Evolutionary conservation across 2,113 vertebrate genomes (phyloP).

Genomic region (Tupaia tana): DNA sequence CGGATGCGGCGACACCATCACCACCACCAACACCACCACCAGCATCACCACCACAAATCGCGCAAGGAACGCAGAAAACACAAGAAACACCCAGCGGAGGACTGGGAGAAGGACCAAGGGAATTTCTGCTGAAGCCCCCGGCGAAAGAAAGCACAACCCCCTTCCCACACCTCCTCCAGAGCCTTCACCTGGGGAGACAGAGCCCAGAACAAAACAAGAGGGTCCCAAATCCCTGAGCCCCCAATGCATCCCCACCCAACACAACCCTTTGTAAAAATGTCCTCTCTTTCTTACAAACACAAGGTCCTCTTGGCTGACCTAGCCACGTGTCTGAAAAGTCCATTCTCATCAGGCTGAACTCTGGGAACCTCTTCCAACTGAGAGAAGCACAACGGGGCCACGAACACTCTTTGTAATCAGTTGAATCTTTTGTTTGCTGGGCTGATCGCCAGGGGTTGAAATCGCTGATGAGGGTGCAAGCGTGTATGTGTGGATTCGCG

Average conservation of each 20-base stretch:
- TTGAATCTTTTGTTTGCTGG: neutral
- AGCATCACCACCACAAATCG: constrained; percentile 92
- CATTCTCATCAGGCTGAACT: neutral
- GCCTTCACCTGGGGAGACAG: constrained; percentile 36
- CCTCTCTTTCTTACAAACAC: neutral
- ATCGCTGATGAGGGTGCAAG: neutral
- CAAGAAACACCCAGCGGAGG: constrained; percentile 80
- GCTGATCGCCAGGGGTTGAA: neutral
- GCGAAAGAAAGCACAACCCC: constrained; percentile 73
- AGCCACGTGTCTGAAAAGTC: constrained; percentile 35
- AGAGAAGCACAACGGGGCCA: neutral
- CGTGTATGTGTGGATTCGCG: neutral
- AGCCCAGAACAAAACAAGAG: constrained; percentile 54
- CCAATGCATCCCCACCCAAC: neutral
- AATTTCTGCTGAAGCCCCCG: constrained; percentile 84
- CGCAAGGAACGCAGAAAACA: constrained; percentile 94
- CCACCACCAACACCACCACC: constrained; percentile 91
- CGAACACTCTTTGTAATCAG: neutral
- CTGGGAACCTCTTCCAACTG: neutral
- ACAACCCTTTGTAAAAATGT: constrained; percentile 71
- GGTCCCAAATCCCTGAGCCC: neutral
- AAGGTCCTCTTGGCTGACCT: constrained; percentile 33
- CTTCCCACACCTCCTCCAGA: neutral
- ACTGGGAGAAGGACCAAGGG: constrained; percentile 82
- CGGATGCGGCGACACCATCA: constrained; percentile 93